These are phyloP conservation scores for Pitangus sulphuratus DNA, from an alignment of 2,797 vertebrate species.

Conservation along the genomic window DNA sequence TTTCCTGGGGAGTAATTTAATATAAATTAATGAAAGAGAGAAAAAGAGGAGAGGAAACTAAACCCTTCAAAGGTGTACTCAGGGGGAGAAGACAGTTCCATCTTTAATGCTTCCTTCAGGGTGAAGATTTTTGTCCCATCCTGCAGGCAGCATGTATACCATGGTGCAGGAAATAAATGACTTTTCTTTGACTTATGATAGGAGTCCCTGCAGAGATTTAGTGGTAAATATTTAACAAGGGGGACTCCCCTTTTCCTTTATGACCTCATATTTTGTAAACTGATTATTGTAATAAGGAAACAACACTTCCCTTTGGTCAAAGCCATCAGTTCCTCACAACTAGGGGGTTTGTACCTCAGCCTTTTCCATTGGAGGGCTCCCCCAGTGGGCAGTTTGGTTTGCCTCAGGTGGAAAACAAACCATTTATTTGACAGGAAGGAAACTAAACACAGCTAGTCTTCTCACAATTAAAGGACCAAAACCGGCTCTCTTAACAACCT, in stretches of 20 bases:
- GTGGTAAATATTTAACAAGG: slow-evolving; percentile 17
- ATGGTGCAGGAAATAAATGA: neutral
- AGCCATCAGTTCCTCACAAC: neutral
- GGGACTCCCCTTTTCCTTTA: neutral
- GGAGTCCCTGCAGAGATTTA: neutral
- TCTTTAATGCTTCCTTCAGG: neutral
- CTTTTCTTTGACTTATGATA: neutral
- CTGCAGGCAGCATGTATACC: neutral
- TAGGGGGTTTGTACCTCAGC: neutral
- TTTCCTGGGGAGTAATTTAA: neutral
- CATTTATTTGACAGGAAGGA: neutral
- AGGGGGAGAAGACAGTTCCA: neutral
- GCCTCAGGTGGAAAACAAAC: neutral
- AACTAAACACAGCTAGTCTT: neutral
- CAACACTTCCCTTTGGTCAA: neutral
- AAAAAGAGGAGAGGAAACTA: neutral
- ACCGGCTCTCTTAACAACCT: neutral
- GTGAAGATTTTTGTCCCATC: neutral
- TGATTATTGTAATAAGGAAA: slow-evolving; percentile 33
- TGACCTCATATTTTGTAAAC: neutral
- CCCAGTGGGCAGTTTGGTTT: neutral
- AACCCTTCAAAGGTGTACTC: neutral
- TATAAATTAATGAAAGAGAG: neutral
- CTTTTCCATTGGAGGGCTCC: neutral
- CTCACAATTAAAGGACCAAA: neutral